These are phyloP conservation scores for Drosophila setifemur DNA, from an alignment of 1,140 invertebrate genomes.

Conservation along the genomic window DNA sequence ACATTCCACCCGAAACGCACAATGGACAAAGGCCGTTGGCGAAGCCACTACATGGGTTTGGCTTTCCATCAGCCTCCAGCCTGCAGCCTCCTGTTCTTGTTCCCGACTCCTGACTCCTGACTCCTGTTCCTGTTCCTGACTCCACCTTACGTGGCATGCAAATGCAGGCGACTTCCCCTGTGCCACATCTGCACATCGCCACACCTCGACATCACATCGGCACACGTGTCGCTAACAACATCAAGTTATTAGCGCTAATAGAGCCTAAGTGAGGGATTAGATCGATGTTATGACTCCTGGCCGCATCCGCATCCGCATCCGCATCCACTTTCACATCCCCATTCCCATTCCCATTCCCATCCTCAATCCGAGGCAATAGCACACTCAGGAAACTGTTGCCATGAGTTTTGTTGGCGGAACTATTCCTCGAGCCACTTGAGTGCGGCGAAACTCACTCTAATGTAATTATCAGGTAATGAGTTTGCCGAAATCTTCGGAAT, in stretches of 20 bases:
- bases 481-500: background rate
- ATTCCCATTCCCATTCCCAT: too few relatives aligned
- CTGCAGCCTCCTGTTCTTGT: too few relatives aligned
- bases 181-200: background rate
- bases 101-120: background rate
- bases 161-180: background rate
- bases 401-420: background rate
- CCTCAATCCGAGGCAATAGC: too few relatives aligned
- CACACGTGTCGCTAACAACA: constrained; percentile 52
- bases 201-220: too few relatives aligned
- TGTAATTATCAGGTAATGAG: background rate
- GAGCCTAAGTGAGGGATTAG: constrained; percentile 62
- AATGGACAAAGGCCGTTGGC: constrained; percentile 23
- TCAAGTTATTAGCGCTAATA: constrained; percentile 67
- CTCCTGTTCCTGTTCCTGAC: background rate
- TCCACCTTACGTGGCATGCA: background rate
- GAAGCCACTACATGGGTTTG: background rate
- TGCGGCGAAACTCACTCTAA: background rate
- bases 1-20: background rate
- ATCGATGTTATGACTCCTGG: constrained; percentile 59
- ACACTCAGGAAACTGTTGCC: background rate
- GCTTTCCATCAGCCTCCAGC: constrained; percentile 3
- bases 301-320: too few relatives aligned
- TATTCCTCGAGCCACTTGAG: too few relatives aligned
- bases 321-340: too few relatives aligned